phyloP scores from a whole-genome alignment of 2,797 vertebrate genomes.

The Cynodonichthys magdalenae region DNA sequence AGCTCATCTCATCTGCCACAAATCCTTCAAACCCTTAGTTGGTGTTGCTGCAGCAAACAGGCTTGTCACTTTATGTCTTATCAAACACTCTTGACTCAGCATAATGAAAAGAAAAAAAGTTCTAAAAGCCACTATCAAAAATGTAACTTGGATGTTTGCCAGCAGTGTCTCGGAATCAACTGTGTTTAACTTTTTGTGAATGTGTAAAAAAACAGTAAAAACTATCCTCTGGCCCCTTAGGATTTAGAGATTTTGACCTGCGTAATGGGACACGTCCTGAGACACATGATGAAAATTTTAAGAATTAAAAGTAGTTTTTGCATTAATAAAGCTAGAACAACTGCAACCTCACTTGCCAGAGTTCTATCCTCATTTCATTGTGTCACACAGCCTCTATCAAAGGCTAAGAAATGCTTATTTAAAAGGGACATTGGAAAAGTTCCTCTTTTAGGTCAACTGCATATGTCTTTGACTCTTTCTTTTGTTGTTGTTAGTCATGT shows the following conservation, averaged over 20 bases:
- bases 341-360: slow-evolving; percentile 35
- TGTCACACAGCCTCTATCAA: slow-evolving; percentile 11
- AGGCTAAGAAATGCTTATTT: slow-evolving; percentile 22
- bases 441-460: background rate
- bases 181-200: slow-evolving; percentile 47
- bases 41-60: slow-evolving; percentile 34
- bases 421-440: background rate
- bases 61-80: slow-evolving; percentile 61
- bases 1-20: slow-evolving; percentile 22
- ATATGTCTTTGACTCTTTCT: background rate
- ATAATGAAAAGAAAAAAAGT: slow-evolving; percentile 48
- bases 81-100: slow-evolving; percentile 55
- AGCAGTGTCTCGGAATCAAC: slow-evolving; percentile 37
- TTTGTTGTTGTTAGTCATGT: background rate
- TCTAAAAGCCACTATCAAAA: slow-evolving; percentile 34
- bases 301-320: slow-evolving; percentile 14
- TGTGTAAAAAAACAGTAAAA: slow-evolving; percentile 37
- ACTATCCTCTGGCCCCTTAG: slow-evolving; percentile 30
- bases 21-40: slow-evolving; percentile 50
- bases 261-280: slow-evolving; percentile 22
- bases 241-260: slow-evolving; percentile 28
- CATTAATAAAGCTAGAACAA: background rate
- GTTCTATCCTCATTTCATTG: slow-evolving; percentile 33
- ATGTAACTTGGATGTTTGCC: slow-evolving; percentile 14
- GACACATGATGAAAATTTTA: slow-evolving; percentile 32